phyloP scores from a whole-genome alignment of 2,888 invertebrate species.

The Mythimna vitellina region DNA sequence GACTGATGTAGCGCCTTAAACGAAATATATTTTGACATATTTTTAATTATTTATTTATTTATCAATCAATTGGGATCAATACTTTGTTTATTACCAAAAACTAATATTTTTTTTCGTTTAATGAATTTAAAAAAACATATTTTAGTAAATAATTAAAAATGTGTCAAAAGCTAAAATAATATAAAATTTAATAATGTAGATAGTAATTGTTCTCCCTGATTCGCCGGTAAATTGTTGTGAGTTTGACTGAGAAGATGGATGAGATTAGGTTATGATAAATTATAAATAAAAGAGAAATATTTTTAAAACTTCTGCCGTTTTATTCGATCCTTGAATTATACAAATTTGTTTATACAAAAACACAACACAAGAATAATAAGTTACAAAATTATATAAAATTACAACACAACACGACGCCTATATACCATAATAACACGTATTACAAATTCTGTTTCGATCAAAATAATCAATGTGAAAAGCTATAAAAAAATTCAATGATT shows the following conservation, averaged over 20 bases:
- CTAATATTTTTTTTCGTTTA: no score
- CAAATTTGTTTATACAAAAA: constrained; percentile 51
- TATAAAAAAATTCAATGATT: not conserved
- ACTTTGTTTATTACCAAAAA: constrained; percentile 4
- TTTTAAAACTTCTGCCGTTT: constrained; percentile 80
- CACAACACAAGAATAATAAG: not conserved
- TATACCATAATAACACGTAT: not conserved
- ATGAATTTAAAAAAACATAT: not conserved
- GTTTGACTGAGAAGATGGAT: constrained; percentile 82
- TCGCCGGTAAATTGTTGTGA: constrained; percentile 80
- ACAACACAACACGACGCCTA: constrained; percentile 5
- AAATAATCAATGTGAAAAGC: not conserved
- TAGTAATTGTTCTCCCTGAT: constrained; percentile 81
- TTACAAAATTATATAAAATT: not conserved
- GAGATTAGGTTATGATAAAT: constrained; percentile 86
- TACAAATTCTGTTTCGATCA: not conserved
- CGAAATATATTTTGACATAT: constrained; percentile 70
- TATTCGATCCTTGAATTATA: constrained; percentile 50
- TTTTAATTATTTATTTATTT: constrained; percentile 70
- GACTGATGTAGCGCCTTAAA: constrained; percentile 85
- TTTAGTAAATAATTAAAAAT: constrained; percentile 71
- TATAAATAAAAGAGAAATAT: constrained; percentile 89
- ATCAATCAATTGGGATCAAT: constrained; percentile 25
- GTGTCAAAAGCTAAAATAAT: constrained; percentile 69
- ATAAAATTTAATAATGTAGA: constrained; percentile 72